Evolutionary conservation across 2,888 invertebrate genomes (phyloP), one percentile per base, ranked within the genome.

Genomic region (Drosophila robusta): DNA sequence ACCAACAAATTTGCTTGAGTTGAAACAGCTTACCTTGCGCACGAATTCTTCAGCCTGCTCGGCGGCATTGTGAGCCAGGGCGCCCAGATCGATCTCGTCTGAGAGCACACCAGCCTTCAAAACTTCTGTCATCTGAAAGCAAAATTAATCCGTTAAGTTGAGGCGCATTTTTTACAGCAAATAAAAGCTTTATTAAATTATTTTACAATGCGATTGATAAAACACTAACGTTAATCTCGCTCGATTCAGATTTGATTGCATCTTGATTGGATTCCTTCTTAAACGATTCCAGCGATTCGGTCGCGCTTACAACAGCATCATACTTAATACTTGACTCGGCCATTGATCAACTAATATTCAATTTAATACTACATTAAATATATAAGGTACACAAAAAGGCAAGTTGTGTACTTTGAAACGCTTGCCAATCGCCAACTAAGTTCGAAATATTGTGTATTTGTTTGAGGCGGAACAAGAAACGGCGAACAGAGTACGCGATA

Each of bases 31-130:
- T 90, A 95, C 94, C 93, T 97, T 97, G 75, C 97, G 95, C 2
- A 98, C 98, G 91, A 98, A 97, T 91, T 98, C 98, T 92, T 98
- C 98, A 0, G 98, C 98, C 91, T 98, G 98, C 87, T 97, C 97
- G 4, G 97, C 98, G 4, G 97, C 98, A 90, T 96, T 96, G 90
- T 97, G 96, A 7, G 97, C 97, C 79, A 97, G 92, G 7, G 96
- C 96, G 12, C 96, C 95, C 63, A 97, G 94, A 92, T 97, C 96
- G 63, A 97, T 95, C 92, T 97, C 97, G 90, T 96, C 96, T 6
- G 96, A 96, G 63, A 97, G 93, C 64, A 97, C 96, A 42, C 96
- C 96, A 65, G 96, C 96, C 92, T 97, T 97, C 70, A 97, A 92
- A 32, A 97, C 97, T 91, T 97, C 97, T 34, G 96, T 96, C 95